Evolutionary conservation across 1,140 invertebrate genomes (phyloP).

Genomic region (Macrosteles quadrilineatus): DNA sequence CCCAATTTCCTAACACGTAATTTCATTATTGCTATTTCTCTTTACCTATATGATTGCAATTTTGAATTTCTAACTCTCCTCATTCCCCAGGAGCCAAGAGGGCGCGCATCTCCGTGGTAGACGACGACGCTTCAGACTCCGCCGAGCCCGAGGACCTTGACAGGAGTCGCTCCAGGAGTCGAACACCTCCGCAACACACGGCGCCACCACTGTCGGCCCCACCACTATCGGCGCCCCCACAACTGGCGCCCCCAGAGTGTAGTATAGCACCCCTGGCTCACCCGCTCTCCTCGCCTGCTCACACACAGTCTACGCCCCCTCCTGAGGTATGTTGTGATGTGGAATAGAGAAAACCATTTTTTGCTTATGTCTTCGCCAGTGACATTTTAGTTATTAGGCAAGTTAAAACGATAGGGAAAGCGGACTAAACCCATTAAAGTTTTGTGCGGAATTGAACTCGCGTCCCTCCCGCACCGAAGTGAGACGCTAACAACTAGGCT

Average conservation of each 20-base stretch:
- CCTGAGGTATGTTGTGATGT: conserved; percentile 28
- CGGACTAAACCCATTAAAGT: too few species aligned
- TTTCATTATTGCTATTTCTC: too few species aligned
- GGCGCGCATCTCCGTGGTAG: conserved; percentile 53
- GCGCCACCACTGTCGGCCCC: conserved; percentile 12
- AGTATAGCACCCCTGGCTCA: conserved; percentile 30
- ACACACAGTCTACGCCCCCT: conserved; percentile 20
- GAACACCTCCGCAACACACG: conserved; percentile 25
- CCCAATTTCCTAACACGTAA: too few species aligned
- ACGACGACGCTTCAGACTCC: conserved; percentile 55
- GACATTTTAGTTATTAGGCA: too few species aligned
- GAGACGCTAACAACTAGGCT: too few species aligned
- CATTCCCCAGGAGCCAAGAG: conserved; percentile 56
- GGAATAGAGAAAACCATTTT: too few species aligned
- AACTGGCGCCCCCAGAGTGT: conserved; percentile 29
- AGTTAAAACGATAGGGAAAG: too few species aligned
- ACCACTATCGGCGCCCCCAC: conserved; percentile 10
- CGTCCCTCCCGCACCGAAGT: too few species aligned
- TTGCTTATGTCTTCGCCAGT: too few species aligned
- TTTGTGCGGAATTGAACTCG: too few species aligned
- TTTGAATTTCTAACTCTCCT: too few species aligned
- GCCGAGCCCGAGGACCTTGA: conserved; percentile 22
- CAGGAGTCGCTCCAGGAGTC: conserved; percentile 35
- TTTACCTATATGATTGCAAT: too few species aligned
- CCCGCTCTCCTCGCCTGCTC: conserved; percentile 34